Evolutionary conservation across 2,888 invertebrate species (phyloP), one percentile per base, ranked within the genome.

Genomic region (Nebria salina): DNA sequence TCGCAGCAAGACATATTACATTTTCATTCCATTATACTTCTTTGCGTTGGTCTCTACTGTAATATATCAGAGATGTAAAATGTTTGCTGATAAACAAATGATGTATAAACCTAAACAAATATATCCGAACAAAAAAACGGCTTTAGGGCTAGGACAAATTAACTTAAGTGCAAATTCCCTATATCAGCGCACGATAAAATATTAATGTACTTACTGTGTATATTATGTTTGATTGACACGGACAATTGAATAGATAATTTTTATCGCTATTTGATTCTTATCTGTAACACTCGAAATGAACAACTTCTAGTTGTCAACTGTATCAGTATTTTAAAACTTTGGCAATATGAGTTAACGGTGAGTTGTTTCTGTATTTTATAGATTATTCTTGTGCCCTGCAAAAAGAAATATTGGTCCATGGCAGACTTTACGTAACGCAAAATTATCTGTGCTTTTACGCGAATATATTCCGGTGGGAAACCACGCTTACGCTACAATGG

Each of bases 381-480:
- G 98, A 98, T 91, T 99, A 98, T 90, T 97, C 98, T 15, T 98
- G 98, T 91, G 98, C 98, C 8, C 91, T 98, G 68, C 98, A 98
- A 89, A 95, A 96, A 87, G 98, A 99, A 88, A 98, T 99, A 87
- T 91, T 99, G 83, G 95, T 96, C 7, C 99, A 99, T 88, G 99
- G 99, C 15, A 93, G 98, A 41, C 92, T 99, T 86, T 99, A 98
- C 90, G 95, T 98, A 74, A 97, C 98, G 0, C 97, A 97, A 90
- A 96, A 96, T 89, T 97, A 96, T 91, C 92, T 98, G 82, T 98
- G 98, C 89, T 99, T 99, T 91, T 96, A 98, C 91, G 98, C 98
- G 26, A 98, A 97, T 89, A 98, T 99, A 87, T 97, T 99, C 89
- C 94, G 97, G 86, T 98, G 98, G 98, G 98, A 98, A 90, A 98